These are phyloP conservation scores for Callipepla squamata DNA, from an alignment of 2,113 vertebrate genomes.

Conservation along the genomic window DNA sequence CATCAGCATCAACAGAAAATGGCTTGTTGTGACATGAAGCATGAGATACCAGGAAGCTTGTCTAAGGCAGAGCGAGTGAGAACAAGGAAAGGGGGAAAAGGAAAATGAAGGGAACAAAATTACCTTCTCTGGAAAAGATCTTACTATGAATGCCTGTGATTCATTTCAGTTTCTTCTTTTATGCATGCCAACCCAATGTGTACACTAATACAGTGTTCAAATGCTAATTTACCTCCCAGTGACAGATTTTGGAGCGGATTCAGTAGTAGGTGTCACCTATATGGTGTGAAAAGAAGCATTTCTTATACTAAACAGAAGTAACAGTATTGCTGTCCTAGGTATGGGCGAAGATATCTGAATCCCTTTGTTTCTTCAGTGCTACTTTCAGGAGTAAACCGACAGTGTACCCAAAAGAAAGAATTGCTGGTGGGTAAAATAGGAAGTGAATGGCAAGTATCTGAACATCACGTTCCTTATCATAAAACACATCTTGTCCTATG, in stretches of 20 bases:
- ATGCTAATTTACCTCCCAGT: background rate
- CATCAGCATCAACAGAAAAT: background rate
- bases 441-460: background rate
- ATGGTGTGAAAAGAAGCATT: rapidly evolving
- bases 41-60: background rate
- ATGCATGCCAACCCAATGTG: background rate
- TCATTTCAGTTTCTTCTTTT: background rate
- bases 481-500: background rate
- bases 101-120: background rate
- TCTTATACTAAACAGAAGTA: background rate
- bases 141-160: background rate
- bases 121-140: rapidly evolving
- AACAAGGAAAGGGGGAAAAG: background rate
- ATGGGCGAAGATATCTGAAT: background rate
- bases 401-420: rapidly evolving
- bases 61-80: background rate
- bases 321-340: background rate
- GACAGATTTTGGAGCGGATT: background rate
- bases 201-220: rapidly evolving
- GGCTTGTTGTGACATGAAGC: background rate
- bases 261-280: rapidly evolving
- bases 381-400: background rate
- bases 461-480: rapidly evolving
- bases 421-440: background rate
- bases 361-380: background rate